Conservation (phyloP, 2,888 invertebrate genomes). For the Rapana venosa region DNA sequence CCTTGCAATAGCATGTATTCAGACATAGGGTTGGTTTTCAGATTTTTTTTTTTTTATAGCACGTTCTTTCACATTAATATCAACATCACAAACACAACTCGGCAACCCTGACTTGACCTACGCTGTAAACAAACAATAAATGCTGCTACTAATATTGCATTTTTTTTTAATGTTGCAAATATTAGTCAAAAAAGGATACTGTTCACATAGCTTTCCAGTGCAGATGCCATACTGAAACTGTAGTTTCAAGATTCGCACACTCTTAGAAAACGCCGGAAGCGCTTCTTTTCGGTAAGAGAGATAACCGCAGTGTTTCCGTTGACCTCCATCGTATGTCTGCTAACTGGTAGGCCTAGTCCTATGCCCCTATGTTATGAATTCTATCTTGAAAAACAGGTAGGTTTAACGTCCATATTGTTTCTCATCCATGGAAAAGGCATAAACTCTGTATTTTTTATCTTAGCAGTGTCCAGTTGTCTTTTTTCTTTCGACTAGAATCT, state of each 20-base stretch:
- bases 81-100: background rate
- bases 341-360: no score
- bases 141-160: background rate
- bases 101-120: background rate
- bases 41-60: no score
- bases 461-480: no score
- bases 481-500: no score
- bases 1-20: no score
- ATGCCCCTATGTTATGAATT: no score
- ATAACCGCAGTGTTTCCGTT: background rate
- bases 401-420: no score
- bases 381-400: no score
- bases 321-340: background rate
- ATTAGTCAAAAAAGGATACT: constrained; percentile 82
- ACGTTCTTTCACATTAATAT: no score
- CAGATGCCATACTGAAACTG: constrained; percentile 85
- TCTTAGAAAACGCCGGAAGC: constrained; percentile 16
- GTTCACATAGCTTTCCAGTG: constrained; percentile 91
- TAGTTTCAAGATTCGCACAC: constrained; percentile 37
- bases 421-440: no score
- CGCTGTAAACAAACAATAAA: background rate
- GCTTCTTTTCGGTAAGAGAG: background rate
- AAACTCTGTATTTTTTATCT: no score
- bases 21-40: no score
- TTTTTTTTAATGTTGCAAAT: background rate